Conservation (phyloP, 2,888 invertebrate genomes). For the Physocephala rufipes region DNA sequence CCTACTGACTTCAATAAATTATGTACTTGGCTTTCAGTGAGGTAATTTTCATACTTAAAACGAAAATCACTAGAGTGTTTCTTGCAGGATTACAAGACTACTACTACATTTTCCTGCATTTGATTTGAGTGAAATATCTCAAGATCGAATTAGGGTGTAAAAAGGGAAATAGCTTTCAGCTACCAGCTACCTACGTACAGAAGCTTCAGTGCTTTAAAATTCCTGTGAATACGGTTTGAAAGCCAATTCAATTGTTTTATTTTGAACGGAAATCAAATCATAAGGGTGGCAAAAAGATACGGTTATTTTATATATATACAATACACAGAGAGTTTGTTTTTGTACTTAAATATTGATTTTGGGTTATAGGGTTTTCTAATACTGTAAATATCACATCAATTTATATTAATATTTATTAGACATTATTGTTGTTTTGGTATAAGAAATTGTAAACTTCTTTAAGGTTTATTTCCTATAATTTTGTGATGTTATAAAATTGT, state of each 20-base stretch:
- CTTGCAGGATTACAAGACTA: neutral
- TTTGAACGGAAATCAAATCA: neutral
- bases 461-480: too few relatives aligned
- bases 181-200: neutral
- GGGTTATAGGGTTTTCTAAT: neutral
- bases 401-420: too few relatives aligned
- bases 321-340: too few relatives aligned
- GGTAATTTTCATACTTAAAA: slow-evolving; percentile 42
- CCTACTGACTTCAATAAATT: slow-evolving; percentile 16
- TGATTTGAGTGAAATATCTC: neutral
- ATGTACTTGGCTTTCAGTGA: slow-evolving; percentile 41
- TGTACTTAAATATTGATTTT: too few relatives aligned
- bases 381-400: too few relatives aligned
- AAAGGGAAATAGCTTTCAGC: neutral
- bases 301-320: too few relatives aligned
- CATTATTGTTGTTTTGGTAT: too few relatives aligned
- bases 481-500: too few relatives aligned
- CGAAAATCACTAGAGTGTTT: slow-evolving; percentile 34
- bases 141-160: neutral
- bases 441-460: too few relatives aligned
- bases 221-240: slow-evolving; percentile 16
- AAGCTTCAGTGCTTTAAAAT: neutral
- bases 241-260: slow-evolving; percentile 25
- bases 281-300: neutral
- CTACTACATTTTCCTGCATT: neutral